Conservation (phyloP, 1,140 invertebrate species). For the Venturia canescens region DNA sequence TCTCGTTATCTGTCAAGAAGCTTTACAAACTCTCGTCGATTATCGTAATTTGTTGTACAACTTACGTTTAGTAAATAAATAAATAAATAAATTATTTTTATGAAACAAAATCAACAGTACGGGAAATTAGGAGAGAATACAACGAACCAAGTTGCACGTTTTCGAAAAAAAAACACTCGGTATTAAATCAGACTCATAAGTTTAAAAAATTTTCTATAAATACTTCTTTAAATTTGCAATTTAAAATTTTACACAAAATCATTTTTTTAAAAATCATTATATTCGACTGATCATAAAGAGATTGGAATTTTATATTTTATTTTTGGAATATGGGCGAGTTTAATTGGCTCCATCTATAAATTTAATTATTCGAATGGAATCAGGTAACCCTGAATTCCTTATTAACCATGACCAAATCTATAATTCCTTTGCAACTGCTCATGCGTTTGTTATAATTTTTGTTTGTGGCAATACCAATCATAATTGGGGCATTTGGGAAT, state of each 20-base stretch:
- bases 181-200: no score
- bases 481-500: constrained; percentile 89
- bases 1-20: constrained; percentile 32
- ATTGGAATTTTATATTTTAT: constrained; percentile 87
- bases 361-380: constrained; percentile 83
- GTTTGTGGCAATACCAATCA: constrained; percentile 87
- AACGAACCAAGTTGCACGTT: neutral
- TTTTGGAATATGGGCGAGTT: constrained; percentile 82
- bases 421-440: constrained; percentile 84
- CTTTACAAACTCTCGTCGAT: constrained; percentile 25
- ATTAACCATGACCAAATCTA: constrained; percentile 84
- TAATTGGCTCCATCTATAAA: constrained; percentile 82
- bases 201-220: constrained; percentile 54
- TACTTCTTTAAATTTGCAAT: constrained; percentile 19
- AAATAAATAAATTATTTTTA: neutral
- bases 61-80: constrained; percentile 15
- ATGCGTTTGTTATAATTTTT: constrained; percentile 89
- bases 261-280: constrained; percentile 75
- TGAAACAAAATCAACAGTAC: neutral
- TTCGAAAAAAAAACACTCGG: no score
- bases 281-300: constrained; percentile 87
- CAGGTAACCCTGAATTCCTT: constrained; percentile 79
- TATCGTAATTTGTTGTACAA: constrained; percentile 33
- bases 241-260: constrained; percentile 6
- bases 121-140: neutral